Evolutionary conservation across 1,140 invertebrate species (phyloP).

Genomic region (Colletes gigas): DNA sequence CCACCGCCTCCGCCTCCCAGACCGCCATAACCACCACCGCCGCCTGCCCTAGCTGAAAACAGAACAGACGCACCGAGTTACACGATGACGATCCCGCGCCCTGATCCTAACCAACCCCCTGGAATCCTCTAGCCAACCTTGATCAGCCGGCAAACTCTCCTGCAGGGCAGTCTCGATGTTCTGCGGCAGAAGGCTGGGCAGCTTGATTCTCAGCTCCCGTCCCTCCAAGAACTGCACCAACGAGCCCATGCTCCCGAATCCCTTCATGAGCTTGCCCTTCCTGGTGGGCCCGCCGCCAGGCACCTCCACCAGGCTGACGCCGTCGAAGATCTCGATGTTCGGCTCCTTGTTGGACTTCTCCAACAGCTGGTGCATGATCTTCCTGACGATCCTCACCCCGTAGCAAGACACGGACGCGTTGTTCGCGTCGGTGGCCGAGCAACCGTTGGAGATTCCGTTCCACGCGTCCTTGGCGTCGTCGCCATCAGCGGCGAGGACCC

Average conservation of each 20-base stretch:
- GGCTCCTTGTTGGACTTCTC: constrained; percentile 71
- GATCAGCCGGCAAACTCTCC: constrained; percentile 64
- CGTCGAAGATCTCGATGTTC: constrained; percentile 83
- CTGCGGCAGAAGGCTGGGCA: constrained; percentile 83
- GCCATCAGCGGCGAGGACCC: neutral
- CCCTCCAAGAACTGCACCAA: constrained; percentile 85
- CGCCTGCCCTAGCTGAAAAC: constrained; percentile 56
- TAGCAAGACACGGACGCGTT: constrained; percentile 80
- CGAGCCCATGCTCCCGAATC: constrained; percentile 81
- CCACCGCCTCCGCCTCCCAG: constrained; percentile 53
- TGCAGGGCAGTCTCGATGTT: constrained; percentile 71
- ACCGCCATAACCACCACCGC: constrained; percentile 45
- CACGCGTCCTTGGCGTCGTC: constrained; percentile 56
- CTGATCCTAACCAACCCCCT: neutral
- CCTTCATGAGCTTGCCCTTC: constrained; percentile 79
- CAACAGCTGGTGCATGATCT: constrained; percentile 79
- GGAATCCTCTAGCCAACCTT: constrained; percentile 59
- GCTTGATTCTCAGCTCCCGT: constrained; percentile 86
- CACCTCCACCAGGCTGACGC: constrained; percentile 83
- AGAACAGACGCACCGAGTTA: constrained; percentile 31
- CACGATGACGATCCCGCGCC: neutral
- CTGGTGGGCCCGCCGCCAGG: constrained; percentile 69
- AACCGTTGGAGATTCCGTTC: constrained; percentile 71
- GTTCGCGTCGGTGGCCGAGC: constrained; percentile 68
- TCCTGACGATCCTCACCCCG: constrained; percentile 78